Evolutionary conservation across 2,797 vertebrate genomes (phyloP).

Genomic region (Neostethus bicornis): DNA sequence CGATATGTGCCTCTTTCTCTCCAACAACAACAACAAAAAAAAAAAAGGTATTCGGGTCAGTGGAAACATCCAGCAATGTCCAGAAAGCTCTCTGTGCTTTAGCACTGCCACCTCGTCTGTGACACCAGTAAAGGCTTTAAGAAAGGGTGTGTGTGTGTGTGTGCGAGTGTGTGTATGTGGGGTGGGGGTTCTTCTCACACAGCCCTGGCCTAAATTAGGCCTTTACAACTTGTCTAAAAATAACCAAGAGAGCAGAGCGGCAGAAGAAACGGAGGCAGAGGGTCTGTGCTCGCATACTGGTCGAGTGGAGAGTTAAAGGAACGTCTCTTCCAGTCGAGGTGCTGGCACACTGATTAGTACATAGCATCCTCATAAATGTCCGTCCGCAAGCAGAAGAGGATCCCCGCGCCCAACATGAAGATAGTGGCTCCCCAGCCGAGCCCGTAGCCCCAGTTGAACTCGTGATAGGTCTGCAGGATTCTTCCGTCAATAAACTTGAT

Average conservation of each 20-base stretch:
- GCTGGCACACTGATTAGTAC: slow-evolving; percentile 67
- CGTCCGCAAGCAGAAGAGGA: slow-evolving; percentile 85
- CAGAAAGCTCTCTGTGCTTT: slow-evolving; percentile 60
- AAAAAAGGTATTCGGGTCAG: slow-evolving; percentile 57
- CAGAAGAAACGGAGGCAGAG: slow-evolving; percentile 23
- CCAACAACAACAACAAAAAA: too few relatives aligned
- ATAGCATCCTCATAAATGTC: slow-evolving; percentile 82
- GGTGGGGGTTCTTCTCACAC: slow-evolving; percentile 45
- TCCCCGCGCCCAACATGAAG: slow-evolving; percentile 85
- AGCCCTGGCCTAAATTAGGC: slow-evolving; percentile 60
- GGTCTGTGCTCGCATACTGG: slow-evolving; percentile 29
- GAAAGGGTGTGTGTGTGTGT: slow-evolving; percentile 11
- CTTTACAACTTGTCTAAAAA: slow-evolving; percentile 64
- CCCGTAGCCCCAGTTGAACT: slow-evolving; percentile 89
- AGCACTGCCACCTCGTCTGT: slow-evolving; percentile 32
- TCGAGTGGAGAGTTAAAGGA: slow-evolving; percentile 27
- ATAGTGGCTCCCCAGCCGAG: slow-evolving; percentile 86
- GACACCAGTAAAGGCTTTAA: slow-evolving; percentile 38
- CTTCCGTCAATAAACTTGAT: slow-evolving; percentile 86
- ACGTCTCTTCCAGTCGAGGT: slow-evolving; percentile 25
- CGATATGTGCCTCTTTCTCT: slow-evolving; percentile 48
- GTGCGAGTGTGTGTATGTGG: background rate
- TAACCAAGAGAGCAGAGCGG: slow-evolving; percentile 53
- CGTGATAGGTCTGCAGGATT: slow-evolving; percentile 82
- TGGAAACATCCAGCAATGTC: slow-evolving; percentile 66